Conservation (phyloP, 2,888 invertebrate species). For the Exocentrus adspersus region DNA sequence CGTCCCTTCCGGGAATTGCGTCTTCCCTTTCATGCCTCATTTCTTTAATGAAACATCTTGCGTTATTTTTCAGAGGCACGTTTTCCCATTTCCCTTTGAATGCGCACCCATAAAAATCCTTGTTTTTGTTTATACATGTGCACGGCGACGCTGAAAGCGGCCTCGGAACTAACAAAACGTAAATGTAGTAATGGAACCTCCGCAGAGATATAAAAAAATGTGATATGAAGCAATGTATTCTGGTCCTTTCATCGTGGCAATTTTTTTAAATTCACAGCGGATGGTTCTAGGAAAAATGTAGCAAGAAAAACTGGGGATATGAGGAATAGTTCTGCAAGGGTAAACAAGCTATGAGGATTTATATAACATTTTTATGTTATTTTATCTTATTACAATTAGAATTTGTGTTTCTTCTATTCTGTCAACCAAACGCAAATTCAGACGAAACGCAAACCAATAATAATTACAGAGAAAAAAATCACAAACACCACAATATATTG, state of each 20-base stretch:
- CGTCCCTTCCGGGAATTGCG: not conserved
- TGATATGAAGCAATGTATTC: too few species aligned
- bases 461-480: not conserved
- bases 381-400: too few species aligned
- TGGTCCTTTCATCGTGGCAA: too few species aligned
- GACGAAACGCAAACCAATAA: conserved; percentile 4
- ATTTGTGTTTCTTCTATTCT: not conserved
- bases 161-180: not conserved
- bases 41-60: conserved; percentile 3
- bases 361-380: too few species aligned
- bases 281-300: too few species aligned
- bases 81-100: not conserved
- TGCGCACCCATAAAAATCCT: not conserved
- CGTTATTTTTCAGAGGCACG: conserved; percentile 1
- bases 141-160: not conserved
- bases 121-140: not conserved
- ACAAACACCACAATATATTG: conserved; percentile 6
- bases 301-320: too few species aligned
- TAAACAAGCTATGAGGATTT: too few species aligned
- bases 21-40: conserved; percentile 3
- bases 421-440: not conserved
- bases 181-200: not conserved
- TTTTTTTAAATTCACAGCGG: too few species aligned
- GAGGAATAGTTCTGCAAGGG: too few species aligned
- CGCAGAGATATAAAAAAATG: too few species aligned